Base-by-base conservation (phyloP, 30 jellyfish, hydroid and myxozoan genomes). In the Chrysaora quinquecirrha region DNA sequence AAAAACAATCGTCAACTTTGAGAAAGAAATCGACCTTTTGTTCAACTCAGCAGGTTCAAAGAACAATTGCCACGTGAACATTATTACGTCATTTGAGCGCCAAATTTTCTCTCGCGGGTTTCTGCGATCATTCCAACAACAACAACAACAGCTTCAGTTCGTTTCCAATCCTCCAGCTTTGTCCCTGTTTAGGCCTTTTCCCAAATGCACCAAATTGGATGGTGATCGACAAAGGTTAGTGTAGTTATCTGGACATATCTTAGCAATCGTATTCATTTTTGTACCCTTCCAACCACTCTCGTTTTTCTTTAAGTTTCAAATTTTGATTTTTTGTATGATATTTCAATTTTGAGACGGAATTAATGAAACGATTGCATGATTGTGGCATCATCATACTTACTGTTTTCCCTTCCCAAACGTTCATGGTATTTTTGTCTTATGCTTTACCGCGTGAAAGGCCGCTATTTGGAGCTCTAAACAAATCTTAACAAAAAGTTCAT, bases 111-210 rank as follows among this genome's bases (percentile, higher is more conserved):
- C n/a, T n/a, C n/a, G n/a, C n/a, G n/a, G n/a, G n/a, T n/a, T n/a
- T n/a, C n/a, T n/a, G n/a, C n/a, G n/a, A n/a, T n/a, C 54, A 38
- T 38, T 6, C 54, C 11, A 3, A 38, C 54, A 38, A 38, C 54
- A 14, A 38, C n/a, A 38, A 38, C 54, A 38, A 38, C 54, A 38
- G 6, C 54, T 38, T 38, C 14, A 38, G 54, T n/a, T 67, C 80
- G 62, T 46, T 49, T 28, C 82, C 82, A 34, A 33, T 21, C 82
- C 64, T 71, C 70, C 58, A 52, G 30, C 72, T 23, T 48, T 38
- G 49, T 68, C 12, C 75, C 48, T 4, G 2, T 12, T 3, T 52
- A 52, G 68, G 68, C 75, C 75, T 63, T 63, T 63, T 30, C 49
- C 23, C 60, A 9, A 19, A 66, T 30, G 60, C 78, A 22, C 61